phyloP scores from a whole-genome alignment of 1,140 invertebrate genomes.

The Sycobia sp. region DNA sequence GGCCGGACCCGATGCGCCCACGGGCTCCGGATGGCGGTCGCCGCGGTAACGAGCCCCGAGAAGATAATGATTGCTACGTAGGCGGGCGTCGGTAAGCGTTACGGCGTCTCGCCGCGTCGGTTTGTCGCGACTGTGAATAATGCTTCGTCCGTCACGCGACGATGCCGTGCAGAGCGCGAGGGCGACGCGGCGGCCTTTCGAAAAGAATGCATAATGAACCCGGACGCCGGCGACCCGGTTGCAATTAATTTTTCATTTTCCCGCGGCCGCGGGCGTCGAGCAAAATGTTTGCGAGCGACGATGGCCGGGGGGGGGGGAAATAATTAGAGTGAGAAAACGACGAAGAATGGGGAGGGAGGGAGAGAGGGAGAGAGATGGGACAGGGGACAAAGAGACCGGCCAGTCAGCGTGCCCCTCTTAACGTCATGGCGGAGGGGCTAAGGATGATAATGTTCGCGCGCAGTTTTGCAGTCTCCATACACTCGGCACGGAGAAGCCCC shows the following conservation, averaged over 20 bases:
- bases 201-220: too few relatives aligned
- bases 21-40: not conserved
- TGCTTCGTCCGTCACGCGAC: not conserved
- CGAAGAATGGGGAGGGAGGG: not conserved
- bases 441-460: too few relatives aligned
- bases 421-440: too few relatives aligned
- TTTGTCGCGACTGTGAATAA: slow-evolving; percentile 10
- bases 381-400: too few relatives aligned
- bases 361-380: not conserved
- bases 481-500: not conserved
- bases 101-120: not conserved
- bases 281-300: slow-evolving; percentile 3
- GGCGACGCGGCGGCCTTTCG: not conserved
- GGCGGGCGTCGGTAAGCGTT: too few relatives aligned
- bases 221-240: not conserved
- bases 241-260: slow-evolving; percentile 21
- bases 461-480: not conserved
- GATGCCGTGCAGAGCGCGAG: not conserved
- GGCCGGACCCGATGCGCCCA: too few relatives aligned
- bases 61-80: not conserved
- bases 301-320: not conserved
- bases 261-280: too few relatives aligned
- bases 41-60: not conserved
- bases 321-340: slow-evolving; percentile 13
- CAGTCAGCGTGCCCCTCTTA: too few relatives aligned